phyloP scores from a whole-genome alignment of 1,140 invertebrate species.

The Caenorhabditis latens region DNA sequence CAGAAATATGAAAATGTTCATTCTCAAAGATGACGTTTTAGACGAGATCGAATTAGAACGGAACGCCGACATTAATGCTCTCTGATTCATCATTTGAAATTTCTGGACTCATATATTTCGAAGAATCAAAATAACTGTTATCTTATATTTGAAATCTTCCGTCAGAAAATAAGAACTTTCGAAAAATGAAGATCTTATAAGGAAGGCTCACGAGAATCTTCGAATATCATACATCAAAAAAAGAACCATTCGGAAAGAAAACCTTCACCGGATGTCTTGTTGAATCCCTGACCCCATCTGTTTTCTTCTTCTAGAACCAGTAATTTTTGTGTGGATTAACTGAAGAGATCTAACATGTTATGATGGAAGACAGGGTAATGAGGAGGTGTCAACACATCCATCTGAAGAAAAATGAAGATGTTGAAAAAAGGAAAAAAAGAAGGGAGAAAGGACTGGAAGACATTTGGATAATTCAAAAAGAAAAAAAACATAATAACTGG shows the following conservation, averaged over 20 bases:
- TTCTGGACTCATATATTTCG: no score
- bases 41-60: no score
- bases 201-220: no score
- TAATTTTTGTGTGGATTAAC: neutral
- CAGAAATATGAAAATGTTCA: no score
- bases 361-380: neutral
- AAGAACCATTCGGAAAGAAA: no score
- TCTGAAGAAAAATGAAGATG: neutral
- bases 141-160: no score
- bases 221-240: no score
- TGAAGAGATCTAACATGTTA: neutral
- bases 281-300: neutral
- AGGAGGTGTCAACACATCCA: neutral
- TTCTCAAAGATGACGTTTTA: no score
- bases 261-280: neutral
- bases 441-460: no score
- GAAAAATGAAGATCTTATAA: no score
- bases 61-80: no score
- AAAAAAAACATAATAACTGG: constrained; percentile 15
- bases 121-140: neutral
- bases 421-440: neutral
- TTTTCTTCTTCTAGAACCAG: neutral
- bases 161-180: neutral
- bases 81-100: no score
- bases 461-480: constrained; percentile 40